phyloP scores from a whole-genome alignment of 2,797 vertebrate genomes.

The Cichlasoma orientale region DNA sequence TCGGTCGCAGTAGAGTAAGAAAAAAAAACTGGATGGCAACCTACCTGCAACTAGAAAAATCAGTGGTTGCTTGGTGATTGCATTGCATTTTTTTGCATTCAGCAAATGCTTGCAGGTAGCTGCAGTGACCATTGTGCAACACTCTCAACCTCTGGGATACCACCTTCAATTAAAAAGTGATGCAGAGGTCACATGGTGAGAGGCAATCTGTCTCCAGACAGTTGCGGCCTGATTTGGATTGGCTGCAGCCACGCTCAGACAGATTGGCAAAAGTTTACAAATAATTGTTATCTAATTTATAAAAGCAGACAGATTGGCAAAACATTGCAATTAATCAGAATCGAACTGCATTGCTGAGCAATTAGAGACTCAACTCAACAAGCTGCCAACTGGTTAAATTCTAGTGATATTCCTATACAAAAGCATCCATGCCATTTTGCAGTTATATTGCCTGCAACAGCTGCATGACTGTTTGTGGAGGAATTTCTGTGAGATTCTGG shows the following conservation, averaged over 20 bases:
- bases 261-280: background rate
- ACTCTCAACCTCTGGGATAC: too few relatives aligned
- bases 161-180: too few relatives aligned
- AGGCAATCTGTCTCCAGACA: background rate
- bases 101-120: background rate
- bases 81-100: background rate
- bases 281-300: background rate
- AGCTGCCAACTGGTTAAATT: too few relatives aligned
- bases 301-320: background rate
- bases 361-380: background rate
- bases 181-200: too few relatives aligned
- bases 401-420: too few relatives aligned
- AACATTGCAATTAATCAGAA: background rate
- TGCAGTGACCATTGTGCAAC: too few relatives aligned
- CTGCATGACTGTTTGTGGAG: too few relatives aligned
- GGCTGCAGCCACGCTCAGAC: background rate
- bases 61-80: background rate
- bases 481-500: background rate
- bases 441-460: too few relatives aligned
- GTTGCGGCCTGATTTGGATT: too few relatives aligned
- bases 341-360: fast-evolving
- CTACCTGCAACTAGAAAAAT: background rate
- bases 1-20: background rate
- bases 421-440: too few relatives aligned
- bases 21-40: fast-evolving